phyloP scores from a whole-genome alignment of 2,888 invertebrate genomes.

The Syrista parreyssii region DNA sequence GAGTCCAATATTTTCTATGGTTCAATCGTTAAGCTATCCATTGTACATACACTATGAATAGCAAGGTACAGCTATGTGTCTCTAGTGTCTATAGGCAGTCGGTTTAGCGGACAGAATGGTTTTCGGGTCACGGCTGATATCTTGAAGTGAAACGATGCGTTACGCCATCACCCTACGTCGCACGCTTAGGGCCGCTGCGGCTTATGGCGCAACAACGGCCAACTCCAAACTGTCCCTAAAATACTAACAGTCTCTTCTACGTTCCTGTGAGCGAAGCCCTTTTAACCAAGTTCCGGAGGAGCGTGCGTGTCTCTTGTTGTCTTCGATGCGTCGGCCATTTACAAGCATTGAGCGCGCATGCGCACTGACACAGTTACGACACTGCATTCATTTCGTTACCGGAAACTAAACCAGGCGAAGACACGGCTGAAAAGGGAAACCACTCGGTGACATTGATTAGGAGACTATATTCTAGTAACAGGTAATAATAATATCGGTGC shows the following conservation, averaged over 20 bases:
- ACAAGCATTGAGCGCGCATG: neutral
- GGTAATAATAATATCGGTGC: slow-evolving; percentile 11
- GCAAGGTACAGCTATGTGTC: too few relatives aligned
- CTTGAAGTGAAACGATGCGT: slow-evolving; percentile 12
- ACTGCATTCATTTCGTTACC: too few relatives aligned
- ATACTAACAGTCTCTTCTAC: slow-evolving; percentile 42
- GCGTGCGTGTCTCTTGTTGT: slow-evolving; percentile 4
- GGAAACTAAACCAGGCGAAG: too few relatives aligned
- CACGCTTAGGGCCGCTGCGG: slow-evolving; percentile 14
- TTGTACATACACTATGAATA: too few relatives aligned
- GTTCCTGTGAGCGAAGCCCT: slow-evolving; percentile 52
- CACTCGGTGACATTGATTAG: slow-evolving; percentile 42
- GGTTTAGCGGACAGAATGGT: neutral
- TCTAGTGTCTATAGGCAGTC: too few relatives aligned
- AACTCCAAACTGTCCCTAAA: slow-evolving; percentile 39
- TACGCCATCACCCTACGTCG: slow-evolving; percentile 15
- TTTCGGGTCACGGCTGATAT: neutral
- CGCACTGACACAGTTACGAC: too few relatives aligned
- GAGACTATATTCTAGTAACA: slow-evolving; percentile 30
- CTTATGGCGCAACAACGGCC: slow-evolving; percentile 11
- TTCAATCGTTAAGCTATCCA: too few relatives aligned
- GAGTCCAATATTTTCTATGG: too few relatives aligned
- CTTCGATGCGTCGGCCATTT: neutral
- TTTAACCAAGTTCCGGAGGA: slow-evolving; percentile 42
- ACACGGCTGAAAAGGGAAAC: slow-evolving; percentile 30